A percentile compares a stretch with the other conserved stretches of the same genome.
Evolutionary conservation across 1,140 invertebrate species (phyloP).

Genomic region (Mylabris phalerata): DNA sequence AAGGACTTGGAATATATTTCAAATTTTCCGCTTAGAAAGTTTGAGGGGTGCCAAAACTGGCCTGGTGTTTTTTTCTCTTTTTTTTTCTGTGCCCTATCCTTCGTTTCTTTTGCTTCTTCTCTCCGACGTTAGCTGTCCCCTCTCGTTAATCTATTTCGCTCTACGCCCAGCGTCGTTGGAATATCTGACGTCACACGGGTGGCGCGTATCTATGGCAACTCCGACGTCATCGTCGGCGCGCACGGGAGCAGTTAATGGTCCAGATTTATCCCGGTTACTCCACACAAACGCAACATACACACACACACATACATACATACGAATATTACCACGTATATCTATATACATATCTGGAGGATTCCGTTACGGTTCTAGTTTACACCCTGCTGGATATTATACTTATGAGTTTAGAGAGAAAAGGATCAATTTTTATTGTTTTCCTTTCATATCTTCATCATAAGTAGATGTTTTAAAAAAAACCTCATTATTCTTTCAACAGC

Average conservation of each 20-base stretch:
- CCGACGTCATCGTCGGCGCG: constrained; percentile 19
- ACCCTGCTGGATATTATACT: constrained; percentile 19
- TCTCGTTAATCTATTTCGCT: neutral
- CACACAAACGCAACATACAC: neutral
- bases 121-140: no score
- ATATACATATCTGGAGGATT: constrained; percentile 6
- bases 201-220: constrained; percentile 23
- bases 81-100: no score
- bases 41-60: no score
- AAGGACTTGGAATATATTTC: no score
- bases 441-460: constrained; percentile 7
- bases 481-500: neutral
- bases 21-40: no score
- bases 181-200: constrained; percentile 15
- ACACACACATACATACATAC: no score
- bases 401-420: constrained; percentile 7
- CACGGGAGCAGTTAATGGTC: constrained; percentile 24
- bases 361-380: constrained; percentile 22
- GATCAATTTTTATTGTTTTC: constrained; percentile 22
- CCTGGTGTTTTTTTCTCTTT: no score
- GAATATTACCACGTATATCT: neutral
- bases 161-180: constrained; percentile 20
- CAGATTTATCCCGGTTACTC: constrained; percentile 27
- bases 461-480: constrained; percentile 6
- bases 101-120: no score